Percentiles rank a stretch among this genome's conserved stretches.
Evolutionary conservation across 2,888 invertebrate species (phyloP).

Genomic region (Bursaphelenchus okinawaensis): DNA sequence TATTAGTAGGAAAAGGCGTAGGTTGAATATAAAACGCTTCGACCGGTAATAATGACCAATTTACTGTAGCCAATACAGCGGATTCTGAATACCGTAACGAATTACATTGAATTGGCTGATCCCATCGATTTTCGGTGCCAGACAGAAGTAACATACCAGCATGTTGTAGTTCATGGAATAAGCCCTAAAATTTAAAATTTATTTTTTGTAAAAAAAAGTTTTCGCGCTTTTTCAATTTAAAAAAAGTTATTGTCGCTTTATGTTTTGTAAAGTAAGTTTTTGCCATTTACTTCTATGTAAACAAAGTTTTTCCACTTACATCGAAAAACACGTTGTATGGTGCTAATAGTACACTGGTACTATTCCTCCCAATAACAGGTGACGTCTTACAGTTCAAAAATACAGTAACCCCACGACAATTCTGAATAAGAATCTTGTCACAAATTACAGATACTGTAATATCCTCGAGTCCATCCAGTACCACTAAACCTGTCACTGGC

Average conservation of each 20-base stretch:
- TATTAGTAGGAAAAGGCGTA: conserved; percentile 13
- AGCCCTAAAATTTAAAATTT: no score
- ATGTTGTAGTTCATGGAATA: conserved; percentile 10
- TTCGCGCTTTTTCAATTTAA: no score
- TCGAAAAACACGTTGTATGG: conserved; percentile 20
- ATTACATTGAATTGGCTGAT: conserved; percentile 2
- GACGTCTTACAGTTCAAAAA: conserved; percentile 13
- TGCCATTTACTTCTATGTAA: no score
- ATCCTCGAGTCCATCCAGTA: conserved; percentile 10
- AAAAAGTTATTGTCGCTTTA: no score
- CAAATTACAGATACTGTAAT: conserved; percentile 8
- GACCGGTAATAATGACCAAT: background rate
- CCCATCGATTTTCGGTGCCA: background rate
- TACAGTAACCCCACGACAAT: conserved; percentile 14
- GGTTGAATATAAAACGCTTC: conserved; percentile 16
- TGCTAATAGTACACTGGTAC: conserved; percentile 1
- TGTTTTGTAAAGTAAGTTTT: no score
- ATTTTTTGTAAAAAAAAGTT: no score
- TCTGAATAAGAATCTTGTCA: conserved; percentile 8
- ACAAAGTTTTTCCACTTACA: no score
- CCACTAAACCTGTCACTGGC: conserved; percentile 1
- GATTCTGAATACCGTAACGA: background rate
- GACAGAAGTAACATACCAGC: conserved; percentile 9
- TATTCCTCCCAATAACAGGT: conserved; percentile 1
- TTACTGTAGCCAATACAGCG: background rate